Percentiles rank a stretch among this genome's conserved stretches.
Evolutionary conservation across 2,113 vertebrate species (phyloP).

Genomic region (Petaurus breviceps): DNA sequence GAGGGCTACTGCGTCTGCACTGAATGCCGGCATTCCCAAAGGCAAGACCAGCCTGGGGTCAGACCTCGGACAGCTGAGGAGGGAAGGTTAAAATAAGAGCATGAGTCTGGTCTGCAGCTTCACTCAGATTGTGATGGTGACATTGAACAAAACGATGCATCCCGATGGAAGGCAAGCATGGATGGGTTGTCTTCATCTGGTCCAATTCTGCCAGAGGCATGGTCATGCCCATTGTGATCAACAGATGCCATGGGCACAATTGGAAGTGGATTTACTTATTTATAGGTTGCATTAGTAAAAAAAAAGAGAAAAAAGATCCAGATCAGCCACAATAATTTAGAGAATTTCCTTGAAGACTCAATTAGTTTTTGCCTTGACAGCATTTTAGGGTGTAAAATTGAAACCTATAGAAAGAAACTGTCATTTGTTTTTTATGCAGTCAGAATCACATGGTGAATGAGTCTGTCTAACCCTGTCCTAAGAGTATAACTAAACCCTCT

Average conservation of each 20-base stretch:
- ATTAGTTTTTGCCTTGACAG: background rate
- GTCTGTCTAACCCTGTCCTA: conserved; percentile 36
- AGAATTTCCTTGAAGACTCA: conserved; percentile 2
- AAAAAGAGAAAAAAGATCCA: too few relatives aligned
- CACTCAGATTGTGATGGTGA: background rate
- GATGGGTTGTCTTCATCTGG: background rate
- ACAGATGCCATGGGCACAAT: background rate
- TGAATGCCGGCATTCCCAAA: background rate
- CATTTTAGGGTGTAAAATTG: conserved; percentile 43
- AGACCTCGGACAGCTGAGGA: background rate
- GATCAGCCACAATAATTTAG: conserved; percentile 2
- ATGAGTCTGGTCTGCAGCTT: background rate
- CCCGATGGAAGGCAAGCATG: background rate
- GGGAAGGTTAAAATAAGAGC: background rate
- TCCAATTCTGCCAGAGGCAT: background rate
- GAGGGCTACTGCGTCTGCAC: background rate
- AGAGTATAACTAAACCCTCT: background rate
- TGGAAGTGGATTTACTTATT: conserved; percentile 26
- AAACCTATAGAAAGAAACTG: conserved; percentile 13
- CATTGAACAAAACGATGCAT: background rate
- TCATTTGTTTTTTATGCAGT: conserved; percentile 25
- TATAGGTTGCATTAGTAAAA: background rate
- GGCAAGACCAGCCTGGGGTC: background rate
- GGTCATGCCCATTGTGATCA: background rate
- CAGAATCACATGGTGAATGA: background rate